Evolutionary conservation across 2,797 vertebrate species (phyloP).

Genomic region (Gephyroberyx darwinii): DNA sequence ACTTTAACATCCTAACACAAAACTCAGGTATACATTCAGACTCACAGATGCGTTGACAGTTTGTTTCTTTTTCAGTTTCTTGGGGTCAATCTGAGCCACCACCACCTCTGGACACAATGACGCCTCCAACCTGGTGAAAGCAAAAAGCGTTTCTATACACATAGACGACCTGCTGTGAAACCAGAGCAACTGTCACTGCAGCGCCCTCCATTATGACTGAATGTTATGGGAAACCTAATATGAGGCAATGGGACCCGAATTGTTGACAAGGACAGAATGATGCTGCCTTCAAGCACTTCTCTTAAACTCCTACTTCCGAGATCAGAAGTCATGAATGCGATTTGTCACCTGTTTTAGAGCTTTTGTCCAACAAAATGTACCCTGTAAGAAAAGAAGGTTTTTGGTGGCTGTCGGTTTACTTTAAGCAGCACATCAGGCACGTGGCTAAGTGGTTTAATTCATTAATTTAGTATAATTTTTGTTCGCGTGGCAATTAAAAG

Average conservation of each 20-base stretch:
- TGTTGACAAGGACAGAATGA: background rate
- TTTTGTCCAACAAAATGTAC: no score
- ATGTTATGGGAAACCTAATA: background rate
- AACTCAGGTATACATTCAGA: conserved; percentile 36
- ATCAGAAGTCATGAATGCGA: no score
- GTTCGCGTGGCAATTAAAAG: no score
- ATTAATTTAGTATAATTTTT: no score
- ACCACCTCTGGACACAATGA: conserved; percentile 94
- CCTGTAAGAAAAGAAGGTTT: no score
- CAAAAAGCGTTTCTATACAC: background rate
- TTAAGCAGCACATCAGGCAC: no score
- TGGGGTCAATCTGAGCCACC: conserved; percentile 95
- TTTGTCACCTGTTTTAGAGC: no score
- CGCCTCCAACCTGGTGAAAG: conserved; percentile 87
- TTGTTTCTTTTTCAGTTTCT: conserved; percentile 92
- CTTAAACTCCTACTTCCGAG: no score
- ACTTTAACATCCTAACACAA: background rate
- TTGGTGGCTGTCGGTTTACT: no score
- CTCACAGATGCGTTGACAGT: conserved; percentile 92
- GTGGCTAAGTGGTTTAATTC: no score
- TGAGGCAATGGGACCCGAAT: background rate
- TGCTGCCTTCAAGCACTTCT: no score
- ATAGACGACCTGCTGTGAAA: background rate
- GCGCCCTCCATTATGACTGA: background rate
- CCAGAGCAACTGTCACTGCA: background rate